Conservation (phyloP, 2,888 invertebrate genomes). For the Autographa gamma region DNA sequence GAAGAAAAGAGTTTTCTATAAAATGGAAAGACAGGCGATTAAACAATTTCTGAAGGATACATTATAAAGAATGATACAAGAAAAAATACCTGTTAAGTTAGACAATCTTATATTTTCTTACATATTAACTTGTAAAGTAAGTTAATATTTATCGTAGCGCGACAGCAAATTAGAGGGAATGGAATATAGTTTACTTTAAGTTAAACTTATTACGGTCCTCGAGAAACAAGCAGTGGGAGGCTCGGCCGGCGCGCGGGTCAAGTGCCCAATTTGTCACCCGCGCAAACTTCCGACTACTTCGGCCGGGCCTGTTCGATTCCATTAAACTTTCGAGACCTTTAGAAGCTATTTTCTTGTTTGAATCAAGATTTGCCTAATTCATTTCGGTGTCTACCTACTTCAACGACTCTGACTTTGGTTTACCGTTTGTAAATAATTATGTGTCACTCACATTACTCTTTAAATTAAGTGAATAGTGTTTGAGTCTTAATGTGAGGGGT, state of each 20-base stretch:
- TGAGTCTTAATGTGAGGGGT: conserved; percentile 21
- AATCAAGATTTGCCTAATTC: conserved; percentile 86
- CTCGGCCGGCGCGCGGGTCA: conserved; percentile 84
- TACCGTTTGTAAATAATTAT: conserved; percentile 38
- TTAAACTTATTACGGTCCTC: conserved; percentile 89
- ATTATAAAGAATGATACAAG: neutral
- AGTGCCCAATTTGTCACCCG: conserved; percentile 89
- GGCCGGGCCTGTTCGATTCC: conserved; percentile 86
- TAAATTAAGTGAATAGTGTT: conserved; percentile 14
- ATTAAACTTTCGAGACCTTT: conserved; percentile 89
- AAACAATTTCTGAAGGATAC: neutral
- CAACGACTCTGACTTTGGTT: conserved; percentile 46
- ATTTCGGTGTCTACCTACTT: conserved; percentile 72
- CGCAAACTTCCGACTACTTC: conserved; percentile 86
- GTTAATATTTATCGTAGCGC: conserved; percentile 58
- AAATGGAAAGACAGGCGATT: neutral
- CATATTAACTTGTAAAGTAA: no score
- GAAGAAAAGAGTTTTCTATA: neutral
- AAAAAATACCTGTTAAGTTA: neutral
- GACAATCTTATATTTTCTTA: neutral
- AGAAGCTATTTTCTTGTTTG: conserved; percentile 87
- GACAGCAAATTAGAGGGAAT: conserved; percentile 86
- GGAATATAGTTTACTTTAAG: conserved; percentile 89
- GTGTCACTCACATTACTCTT: conserved; percentile 29
- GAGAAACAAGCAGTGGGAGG: conserved; percentile 85